Evolutionary conservation across 2,888 invertebrate species (phyloP), one percentile per base, ranked within the genome.

Genomic region (Parascotia fuliginaria): DNA sequence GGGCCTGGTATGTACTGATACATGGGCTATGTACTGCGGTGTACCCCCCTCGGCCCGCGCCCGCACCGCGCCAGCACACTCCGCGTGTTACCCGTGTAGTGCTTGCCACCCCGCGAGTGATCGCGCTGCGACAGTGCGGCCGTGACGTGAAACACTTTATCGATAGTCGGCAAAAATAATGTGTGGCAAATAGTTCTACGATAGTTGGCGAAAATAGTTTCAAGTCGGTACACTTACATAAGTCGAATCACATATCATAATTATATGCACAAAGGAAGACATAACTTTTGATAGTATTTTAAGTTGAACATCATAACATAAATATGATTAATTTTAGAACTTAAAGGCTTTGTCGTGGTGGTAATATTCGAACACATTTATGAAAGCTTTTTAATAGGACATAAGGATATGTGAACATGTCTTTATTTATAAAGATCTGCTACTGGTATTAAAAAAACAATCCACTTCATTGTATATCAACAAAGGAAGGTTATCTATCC

Each of bases 21-120:
- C 86, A 87, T 88, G 81, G 85, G 70, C 83, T 87, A 85, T 87
- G 81, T 89, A 84, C 85, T 80, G 79, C 78, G 78, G 73, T 75
- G 65, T 76, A 68, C 73, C 82, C 81, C 81, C 81, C 76, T 73
- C 72, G 77, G 74, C 76, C 78, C 54, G 33, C 37, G 9, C 33
- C 70, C 70, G 55, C 65, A 67, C 71, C 66, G 73, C 72, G 72
- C 75, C 59, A 60, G 64, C 70, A 72, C 56, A 56, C 73, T 71
- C 75, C 75, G 73, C 79, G 76, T 77, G 73, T 68, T 76, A 77
- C 81, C 51, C 83, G 79, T 80, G 81, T 85, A 84, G 85, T 85
- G 83, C 75, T 77, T 76, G 79, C 84, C 87, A 75, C 87, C 88
- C 86, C 87, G 87, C 91, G 86, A 85, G 75, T 77, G 72, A 78